Evolutionary conservation across 2,888 invertebrate genomes (phyloP).

Genomic region (Mythimna vitellina): DNA sequence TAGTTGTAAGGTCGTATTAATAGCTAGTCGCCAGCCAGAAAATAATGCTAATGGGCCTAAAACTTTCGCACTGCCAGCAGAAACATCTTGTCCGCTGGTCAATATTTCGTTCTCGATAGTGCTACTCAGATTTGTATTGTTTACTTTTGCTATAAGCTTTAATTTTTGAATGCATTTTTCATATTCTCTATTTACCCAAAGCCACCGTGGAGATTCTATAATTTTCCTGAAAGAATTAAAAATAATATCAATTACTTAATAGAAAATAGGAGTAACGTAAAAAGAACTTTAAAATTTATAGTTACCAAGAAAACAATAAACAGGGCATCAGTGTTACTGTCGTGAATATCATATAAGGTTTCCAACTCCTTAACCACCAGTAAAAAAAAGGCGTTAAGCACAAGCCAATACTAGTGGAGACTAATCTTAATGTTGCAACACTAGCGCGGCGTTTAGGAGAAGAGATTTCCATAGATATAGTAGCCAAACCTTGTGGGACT

Average conservation of each 20-base stretch:
- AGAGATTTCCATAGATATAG: conserved; percentile 80
- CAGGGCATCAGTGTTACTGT: conserved; percentile 72
- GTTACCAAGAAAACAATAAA: conserved; percentile 78
- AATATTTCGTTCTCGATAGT: conserved; percentile 80
- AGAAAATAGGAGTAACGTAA: neutral
- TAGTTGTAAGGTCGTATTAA: conserved; percentile 89
- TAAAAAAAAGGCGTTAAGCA: conserved; percentile 76
- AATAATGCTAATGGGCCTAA: conserved; percentile 90
- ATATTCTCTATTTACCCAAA: conserved; percentile 88
- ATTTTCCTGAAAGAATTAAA: conserved; percentile 83
- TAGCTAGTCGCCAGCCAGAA: conserved; percentile 88
- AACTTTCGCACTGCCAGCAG: conserved; percentile 76
- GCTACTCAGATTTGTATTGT: conserved; percentile 84
- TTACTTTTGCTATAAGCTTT: conserved; percentile 89
- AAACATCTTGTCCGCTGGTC: conserved; percentile 43
- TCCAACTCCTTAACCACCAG: conserved; percentile 81
- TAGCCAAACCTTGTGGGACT: conserved; percentile 72
- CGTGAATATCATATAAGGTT: conserved; percentile 74
- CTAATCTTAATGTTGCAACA: conserved; percentile 71
- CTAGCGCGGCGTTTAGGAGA: conserved; percentile 73
- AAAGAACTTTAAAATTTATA: neutral
- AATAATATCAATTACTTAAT: neutral
- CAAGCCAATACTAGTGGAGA: conserved; percentile 73
- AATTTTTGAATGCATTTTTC: conserved; percentile 86
- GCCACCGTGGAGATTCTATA: conserved; percentile 92